Base-by-base conservation (phyloP, 1,140 invertebrate genomes). In the Ectropis grisescens region DNA sequence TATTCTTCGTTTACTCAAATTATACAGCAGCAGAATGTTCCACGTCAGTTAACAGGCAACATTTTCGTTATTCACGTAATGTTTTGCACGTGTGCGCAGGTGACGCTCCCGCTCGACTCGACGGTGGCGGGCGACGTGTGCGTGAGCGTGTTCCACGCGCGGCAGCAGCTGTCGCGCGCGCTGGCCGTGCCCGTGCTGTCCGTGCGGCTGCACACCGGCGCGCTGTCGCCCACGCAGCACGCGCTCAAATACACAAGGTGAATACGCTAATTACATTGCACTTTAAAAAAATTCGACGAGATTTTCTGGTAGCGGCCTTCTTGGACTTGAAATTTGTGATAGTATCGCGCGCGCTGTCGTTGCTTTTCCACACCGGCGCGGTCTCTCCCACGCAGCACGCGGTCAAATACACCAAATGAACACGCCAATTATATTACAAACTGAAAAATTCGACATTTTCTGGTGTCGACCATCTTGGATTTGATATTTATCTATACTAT, bases 291-390 rank as follows among this genome's bases (percentile, higher is more conserved):
- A n/a, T n/a, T n/a, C n/a, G n/a, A n/a, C n/a, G n/a, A n/a, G n/a
- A n/a, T n/a, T n/a, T n/a, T n/a, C n/a, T n/a, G n/a, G n/a, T n/a
- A n/a, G n/a, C n/a, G n/a, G n/a, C n/a, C n/a, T n/a, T n/a, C n/a
- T n/a, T n/a, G n/a, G n/a, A 82, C 13, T 26, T 28, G 11, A 29
- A 25, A 2, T 11, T 26, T 29, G 23, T 9, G 3, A 12, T 44
- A 9, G 26, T 27, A 14, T 32, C 15, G n/a, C n/a, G n/a, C n/a
- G 94, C 97, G 46, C 90, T 94, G 13, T 90, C 95, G 39, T 61
- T 97, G 1, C 91, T 95, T 78, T 91, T 97, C 51, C 91, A 96
- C 64, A 94, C 94, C 11, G 95, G 94, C 13, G 96, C 93, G 60
- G 87, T 96, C 24, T 82, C 87, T 1, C 85, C 89, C 41, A 88